Evolutionary conservation across 2,888 invertebrate genomes (phyloP), one percentile per base, ranked within the genome.

Genomic region (Pherbina coryleti): DNA sequence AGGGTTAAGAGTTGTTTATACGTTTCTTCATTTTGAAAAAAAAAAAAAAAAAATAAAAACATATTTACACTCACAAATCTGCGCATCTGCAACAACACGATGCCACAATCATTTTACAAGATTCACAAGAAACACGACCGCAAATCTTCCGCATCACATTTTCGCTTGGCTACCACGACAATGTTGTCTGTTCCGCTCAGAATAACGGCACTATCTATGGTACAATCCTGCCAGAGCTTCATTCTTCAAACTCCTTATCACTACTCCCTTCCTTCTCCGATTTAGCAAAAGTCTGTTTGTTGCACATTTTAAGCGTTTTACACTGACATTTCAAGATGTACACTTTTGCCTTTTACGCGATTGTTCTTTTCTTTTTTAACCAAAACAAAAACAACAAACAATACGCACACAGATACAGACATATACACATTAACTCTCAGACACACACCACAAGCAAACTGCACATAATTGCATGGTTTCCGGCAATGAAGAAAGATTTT

Each of bases 261-360:
- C 37, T 4, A 5, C 37, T 8, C 1, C 64, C 37, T 37, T 44
- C 44, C 19, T 11, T 14, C 11, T 37, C 44, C 22, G 44, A 34
- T n/a, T 67, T 37, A 19, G 19, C n/a, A 22, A 34, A 37, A 28
- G 57, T 9, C 57, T 60, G 44, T 44, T 37, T 44, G 44, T 67
- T 67, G 67, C 67, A 67, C 67, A 67, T 67, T 37, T 37, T 37
- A 22, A 37, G 44, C 67, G 22, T 71, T 34, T 53, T 55, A 53
- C 70, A 53, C 70, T 31, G 70, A 71, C 70, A 71, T 51, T 53
- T 71, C 70, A 71, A 55, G 70, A 71, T 71, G 70, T 71, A 37
- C 22, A 67, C 49, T 37, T 49, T n/a, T n/a, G n/a, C n/a, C n/a
- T n/a, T n/a, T 49, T 44, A 44, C 7, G 44, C 44, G 44, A 44